Conservation (phyloP, 2,888 invertebrate species). For the Dasysyrphus tricinctus region DNA sequence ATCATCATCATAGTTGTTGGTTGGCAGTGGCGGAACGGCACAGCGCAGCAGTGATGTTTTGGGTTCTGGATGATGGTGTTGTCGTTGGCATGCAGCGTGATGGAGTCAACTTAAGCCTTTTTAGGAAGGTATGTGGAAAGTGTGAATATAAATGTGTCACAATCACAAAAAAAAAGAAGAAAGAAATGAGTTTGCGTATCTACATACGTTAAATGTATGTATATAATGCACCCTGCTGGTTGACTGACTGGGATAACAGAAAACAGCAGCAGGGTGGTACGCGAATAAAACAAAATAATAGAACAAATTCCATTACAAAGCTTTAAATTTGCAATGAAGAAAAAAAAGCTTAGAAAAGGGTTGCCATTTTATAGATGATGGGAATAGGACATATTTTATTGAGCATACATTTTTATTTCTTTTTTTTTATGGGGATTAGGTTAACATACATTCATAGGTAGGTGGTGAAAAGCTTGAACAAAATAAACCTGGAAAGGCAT, state of each 20-base stretch:
- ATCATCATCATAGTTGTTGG: conserved; percentile 3
- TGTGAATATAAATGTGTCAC: conserved; percentile 47
- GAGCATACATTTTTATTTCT: neutral
- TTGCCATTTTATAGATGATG: conserved; percentile 19
- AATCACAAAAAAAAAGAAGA: conserved; percentile 1
- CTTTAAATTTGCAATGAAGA: conserved; percentile 38
- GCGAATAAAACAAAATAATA: conserved; percentile 15
- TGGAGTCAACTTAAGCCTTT: conserved; percentile 32
- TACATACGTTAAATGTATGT: conserved; percentile 13
- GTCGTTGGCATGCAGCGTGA: conserved; percentile 39
- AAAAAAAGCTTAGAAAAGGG: conserved; percentile 52
- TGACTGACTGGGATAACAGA: conserved; percentile 44
- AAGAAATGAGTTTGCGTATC: conserved; percentile 15
- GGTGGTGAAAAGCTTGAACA: neutral
- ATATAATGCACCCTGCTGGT: conserved; percentile 54
- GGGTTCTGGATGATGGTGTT: neutral
- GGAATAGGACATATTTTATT: neutral
- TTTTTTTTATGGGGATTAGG: neutral
- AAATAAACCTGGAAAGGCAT: neutral
- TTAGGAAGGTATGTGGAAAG: neutral
- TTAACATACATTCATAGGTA: neutral
- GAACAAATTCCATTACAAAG: conserved; percentile 62
- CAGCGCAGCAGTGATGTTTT: neutral
- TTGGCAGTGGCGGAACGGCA: conserved; percentile 16
- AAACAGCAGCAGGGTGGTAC: conserved; percentile 10